These are phyloP conservation scores for Ylistrum balloti DNA, from an alignment of 1,140 invertebrate species.

Conservation along the genomic window DNA sequence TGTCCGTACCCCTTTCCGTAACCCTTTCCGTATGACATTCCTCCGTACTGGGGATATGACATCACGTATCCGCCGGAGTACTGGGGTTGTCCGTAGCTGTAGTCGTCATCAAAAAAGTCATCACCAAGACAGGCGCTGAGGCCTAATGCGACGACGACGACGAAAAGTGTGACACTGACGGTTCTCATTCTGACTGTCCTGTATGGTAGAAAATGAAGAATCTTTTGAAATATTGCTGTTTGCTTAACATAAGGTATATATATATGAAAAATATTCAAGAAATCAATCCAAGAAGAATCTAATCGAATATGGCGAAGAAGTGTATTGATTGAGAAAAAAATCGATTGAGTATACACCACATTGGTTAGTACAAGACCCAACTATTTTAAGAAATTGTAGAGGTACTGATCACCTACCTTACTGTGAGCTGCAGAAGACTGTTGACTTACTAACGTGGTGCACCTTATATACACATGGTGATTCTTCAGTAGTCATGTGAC, in stretches of 20 bases:
- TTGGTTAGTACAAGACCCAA: too few relatives aligned
- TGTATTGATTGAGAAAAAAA: too few relatives aligned
- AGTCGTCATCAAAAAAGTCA: not conserved
- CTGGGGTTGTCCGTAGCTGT: not conserved
- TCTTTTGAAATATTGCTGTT: not conserved
- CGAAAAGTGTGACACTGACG: not conserved
- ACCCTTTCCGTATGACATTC: too few relatives aligned
- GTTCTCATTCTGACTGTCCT: not conserved
- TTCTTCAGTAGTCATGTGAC: not conserved
- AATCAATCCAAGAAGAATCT: not conserved
- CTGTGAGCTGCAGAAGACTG: not conserved
- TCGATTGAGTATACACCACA: too few relatives aligned
- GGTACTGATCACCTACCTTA: not conserved
- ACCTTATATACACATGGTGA: not conserved
- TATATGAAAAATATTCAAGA: not conserved
- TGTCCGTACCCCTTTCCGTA: not conserved
- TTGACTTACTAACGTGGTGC: not conserved
- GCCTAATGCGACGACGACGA: not conserved
- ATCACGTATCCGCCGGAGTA: not conserved
- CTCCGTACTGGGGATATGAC: not conserved
- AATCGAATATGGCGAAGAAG: too few relatives aligned
- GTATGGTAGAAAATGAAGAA: not conserved
- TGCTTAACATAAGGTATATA: not conserved
- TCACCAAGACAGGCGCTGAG: conserved; percentile 22
- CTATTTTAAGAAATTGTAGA: not conserved